Conservation (phyloP, 2,797 vertebrate species). For the Diceros bicornis region DNA sequence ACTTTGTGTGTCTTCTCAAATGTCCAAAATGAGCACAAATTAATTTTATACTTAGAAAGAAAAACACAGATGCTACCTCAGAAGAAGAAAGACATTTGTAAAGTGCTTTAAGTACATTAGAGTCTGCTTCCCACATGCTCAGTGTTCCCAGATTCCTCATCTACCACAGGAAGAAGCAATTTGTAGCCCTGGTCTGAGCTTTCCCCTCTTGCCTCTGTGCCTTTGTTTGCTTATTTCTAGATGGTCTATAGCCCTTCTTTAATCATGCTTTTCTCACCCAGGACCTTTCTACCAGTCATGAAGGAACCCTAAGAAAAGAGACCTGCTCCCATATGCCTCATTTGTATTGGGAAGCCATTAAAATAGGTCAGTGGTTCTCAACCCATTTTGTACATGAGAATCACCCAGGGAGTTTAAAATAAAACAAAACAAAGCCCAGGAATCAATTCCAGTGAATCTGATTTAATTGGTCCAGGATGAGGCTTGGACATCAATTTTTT, state of each 20-base stretch:
- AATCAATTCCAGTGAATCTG: background rate
- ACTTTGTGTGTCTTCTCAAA: constrained; percentile 34
- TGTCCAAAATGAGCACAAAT: constrained; percentile 45
- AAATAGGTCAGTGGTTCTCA: background rate
- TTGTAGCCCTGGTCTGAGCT: background rate
- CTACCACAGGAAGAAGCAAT: background rate
- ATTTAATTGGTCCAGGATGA: background rate
- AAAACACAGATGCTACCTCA: constrained; percentile 49
- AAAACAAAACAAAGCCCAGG: constrained; percentile 33
- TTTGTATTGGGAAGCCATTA: background rate
- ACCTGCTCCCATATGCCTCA: background rate
- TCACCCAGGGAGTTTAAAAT: background rate
- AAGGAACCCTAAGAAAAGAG: background rate
- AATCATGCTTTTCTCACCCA: constrained; percentile 9
- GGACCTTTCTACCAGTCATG: background rate
- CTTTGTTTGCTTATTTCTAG: constrained; percentile 41
- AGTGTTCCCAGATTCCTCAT: constrained; percentile 18
- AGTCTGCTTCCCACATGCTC: background rate
- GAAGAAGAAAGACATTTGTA: constrained; percentile 32
- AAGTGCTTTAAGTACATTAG: constrained; percentile 39
- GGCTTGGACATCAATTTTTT: background rate
- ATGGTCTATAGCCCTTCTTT: background rate
- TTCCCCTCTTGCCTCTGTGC: background rate
- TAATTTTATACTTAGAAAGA: constrained; percentile 43
- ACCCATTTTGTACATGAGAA: background rate